Evolutionary conservation across 2,888 invertebrate species (phyloP).

Genomic region (Drosophila nigritarsus): DNA sequence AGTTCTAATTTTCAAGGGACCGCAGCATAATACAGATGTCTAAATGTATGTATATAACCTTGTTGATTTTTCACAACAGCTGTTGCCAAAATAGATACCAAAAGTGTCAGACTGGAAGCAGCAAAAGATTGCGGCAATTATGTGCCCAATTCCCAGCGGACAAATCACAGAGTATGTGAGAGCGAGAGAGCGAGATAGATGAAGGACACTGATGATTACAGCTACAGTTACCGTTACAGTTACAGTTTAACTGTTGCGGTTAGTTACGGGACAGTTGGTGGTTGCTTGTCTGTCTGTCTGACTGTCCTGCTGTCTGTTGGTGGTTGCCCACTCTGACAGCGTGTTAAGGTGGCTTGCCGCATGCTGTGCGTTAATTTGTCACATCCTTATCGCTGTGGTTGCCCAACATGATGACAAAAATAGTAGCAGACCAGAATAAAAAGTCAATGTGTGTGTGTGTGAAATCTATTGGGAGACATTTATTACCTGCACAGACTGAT

Average conservation of each 20-base stretch:
- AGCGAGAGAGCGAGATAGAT: conserved; percentile 19
- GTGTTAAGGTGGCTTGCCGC: conserved; percentile 42
- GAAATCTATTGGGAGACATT: conserved; percentile 83
- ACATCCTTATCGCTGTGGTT: conserved; percentile 58
- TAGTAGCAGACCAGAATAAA: conserved; percentile 24
- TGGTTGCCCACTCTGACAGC: conserved; percentile 44
- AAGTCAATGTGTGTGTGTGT: conserved; percentile 21
- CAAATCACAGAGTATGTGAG: conserved; percentile 62
- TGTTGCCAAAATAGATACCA: conserved; percentile 51
- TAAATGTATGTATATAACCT: background rate
- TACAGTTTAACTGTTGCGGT: conserved; percentile 53
- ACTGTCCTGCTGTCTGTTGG: background rate
- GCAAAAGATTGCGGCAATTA: conserved; percentile 67
- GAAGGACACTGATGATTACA: conserved; percentile 47
- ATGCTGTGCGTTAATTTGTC: conserved; percentile 72
- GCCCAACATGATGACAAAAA: conserved; percentile 68
- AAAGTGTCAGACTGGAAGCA: conserved; percentile 12
- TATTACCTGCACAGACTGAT: conserved; percentile 69
- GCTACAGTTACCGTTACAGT: conserved; percentile 23
- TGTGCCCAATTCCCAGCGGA: conserved; percentile 66
- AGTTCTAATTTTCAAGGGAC: background rate
- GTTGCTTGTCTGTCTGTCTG: conserved; percentile 23
- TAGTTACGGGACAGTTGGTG: conserved; percentile 60
- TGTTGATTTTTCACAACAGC: conserved; percentile 50
- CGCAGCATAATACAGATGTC: background rate